Percentiles rank a stretch among this genome's conserved stretches.
Conservation (phyloP, 2,113 vertebrate genomes). For the Ranitomeya imitator region DNA sequence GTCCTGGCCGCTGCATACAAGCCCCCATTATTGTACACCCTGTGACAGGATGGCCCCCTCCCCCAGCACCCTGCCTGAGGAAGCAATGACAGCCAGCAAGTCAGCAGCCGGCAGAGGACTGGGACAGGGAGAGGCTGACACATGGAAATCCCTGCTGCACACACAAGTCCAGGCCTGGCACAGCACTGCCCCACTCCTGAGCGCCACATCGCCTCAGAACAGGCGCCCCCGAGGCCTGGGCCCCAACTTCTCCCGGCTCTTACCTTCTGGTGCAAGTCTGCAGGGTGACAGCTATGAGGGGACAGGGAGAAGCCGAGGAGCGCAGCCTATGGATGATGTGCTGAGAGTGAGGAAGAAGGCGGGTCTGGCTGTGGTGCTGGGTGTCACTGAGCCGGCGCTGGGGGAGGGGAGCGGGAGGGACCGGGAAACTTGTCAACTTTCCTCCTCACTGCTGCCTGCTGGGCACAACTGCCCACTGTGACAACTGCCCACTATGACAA, state of each 20-base stretch:
- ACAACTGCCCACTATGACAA: too few species aligned
- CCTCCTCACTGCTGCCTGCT: background rate
- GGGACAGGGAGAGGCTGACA: constrained; percentile 53
- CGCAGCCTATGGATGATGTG: constrained; percentile 17
- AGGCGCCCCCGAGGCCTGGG: background rate
- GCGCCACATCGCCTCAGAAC: background rate
- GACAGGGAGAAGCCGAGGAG: constrained; percentile 10
- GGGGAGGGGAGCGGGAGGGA: constrained; percentile 55
- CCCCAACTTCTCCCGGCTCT: background rate
- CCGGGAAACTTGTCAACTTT: constrained; percentile 51
- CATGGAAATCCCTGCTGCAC: constrained; percentile 46
- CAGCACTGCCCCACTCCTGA: background rate
- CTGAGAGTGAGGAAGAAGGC: constrained; percentile 45
- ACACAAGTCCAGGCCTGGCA: background rate
- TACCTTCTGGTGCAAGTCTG: constrained; percentile 35
- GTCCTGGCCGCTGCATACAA: background rate
- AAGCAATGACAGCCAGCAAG: constrained; percentile 41
- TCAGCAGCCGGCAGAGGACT: background rate
- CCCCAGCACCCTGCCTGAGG: constrained; percentile 27
- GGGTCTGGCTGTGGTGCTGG: constrained; percentile 10
- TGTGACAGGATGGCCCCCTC: constrained; percentile 31
- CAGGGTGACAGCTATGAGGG: constrained; percentile 3
- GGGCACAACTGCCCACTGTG: too few species aligned
- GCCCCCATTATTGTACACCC: background rate
- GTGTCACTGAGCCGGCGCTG: constrained; percentile 49